These are phyloP conservation scores for Sesia apiformis DNA, from an alignment of 2,888 invertebrate genomes.

Conservation along the genomic window DNA sequence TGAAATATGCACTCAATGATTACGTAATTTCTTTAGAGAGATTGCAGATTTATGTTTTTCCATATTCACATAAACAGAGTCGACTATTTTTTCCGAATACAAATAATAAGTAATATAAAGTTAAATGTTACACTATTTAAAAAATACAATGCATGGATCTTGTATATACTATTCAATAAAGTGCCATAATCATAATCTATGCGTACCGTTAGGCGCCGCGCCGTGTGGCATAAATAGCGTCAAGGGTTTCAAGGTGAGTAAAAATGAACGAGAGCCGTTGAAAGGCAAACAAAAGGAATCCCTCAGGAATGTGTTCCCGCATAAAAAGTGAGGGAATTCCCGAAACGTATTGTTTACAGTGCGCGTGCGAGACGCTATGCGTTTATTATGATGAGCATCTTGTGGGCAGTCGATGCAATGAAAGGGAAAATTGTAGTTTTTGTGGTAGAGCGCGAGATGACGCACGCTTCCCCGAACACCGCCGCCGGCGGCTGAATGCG, in stretches of 20 bases:
- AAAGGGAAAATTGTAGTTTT: constrained; percentile 72
- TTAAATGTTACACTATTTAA: too few relatives aligned
- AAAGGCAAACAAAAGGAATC: constrained; percentile 71
- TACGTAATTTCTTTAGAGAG: too few relatives aligned
- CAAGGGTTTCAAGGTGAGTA: constrained; percentile 17
- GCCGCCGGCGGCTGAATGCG: constrained; percentile 3
- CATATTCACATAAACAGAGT: too few relatives aligned
- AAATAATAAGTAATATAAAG: too few relatives aligned
- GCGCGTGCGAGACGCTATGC: constrained; percentile 44
- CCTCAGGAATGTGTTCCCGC: constrained; percentile 66
- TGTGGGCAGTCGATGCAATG: constrained; percentile 48
- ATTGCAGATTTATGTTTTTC: too few relatives aligned
- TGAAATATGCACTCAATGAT: neutral
- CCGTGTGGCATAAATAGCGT: constrained; percentile 31
- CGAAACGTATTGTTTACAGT: constrained; percentile 69
- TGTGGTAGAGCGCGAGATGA: constrained; percentile 44
- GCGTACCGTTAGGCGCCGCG: constrained; percentile 12
- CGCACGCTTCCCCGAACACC: constrained; percentile 54
- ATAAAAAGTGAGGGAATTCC: constrained; percentile 69
- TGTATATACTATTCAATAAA: too few relatives aligned
- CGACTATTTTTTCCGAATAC: too few relatives aligned
- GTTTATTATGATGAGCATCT: constrained; percentile 50
- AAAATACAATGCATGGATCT: too few relatives aligned
- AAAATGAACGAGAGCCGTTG: constrained; percentile 46
- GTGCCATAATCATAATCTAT: too few relatives aligned